Base-by-base conservation (phyloP, 2,113 vertebrate species). In the Ophiodon elongatus region DNA sequence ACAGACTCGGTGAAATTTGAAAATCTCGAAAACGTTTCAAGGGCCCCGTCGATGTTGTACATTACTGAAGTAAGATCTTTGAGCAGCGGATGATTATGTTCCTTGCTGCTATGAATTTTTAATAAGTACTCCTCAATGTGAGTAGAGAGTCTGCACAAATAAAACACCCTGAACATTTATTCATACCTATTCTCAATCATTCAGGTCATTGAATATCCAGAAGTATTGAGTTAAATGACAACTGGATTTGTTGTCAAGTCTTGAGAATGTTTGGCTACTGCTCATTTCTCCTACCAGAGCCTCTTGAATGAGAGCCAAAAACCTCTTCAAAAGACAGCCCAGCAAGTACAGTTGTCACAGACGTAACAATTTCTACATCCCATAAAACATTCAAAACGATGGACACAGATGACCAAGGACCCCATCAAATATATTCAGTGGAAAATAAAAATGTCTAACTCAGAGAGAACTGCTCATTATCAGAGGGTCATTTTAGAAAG, bases 51-150 rank as follows among this genome's bases (percentile, higher is more conserved):
- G 17, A 52, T 59, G 50, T 70, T 69, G n/a, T 25, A 56, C 52
- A 66, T 63, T 35, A 63, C 5, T 31, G 1, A 52, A 64, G 54
- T 25, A 68, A 80, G 1, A 70, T 78, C 25, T 64, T 41, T 19
- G n/a, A 73, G 56, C 54, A 80, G 57, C 80, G 13, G 70, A 57
- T 80, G 31, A 82, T 87, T 9, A 80, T 15, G 29, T 71, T 82
- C 67, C 31, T 59, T 6, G 4, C 72, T 59, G 37, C 14, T 79
- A 7, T 43, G 0, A 54, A 57, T 83, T 83, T 64, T 66, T 1
- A 63, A 71, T 77, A 43, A 79, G 47, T 43, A 84, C 52, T 23
- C 67, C 57, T 25, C 67, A 45, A 67, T 19, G 76, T 43, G 35
- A 86, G 37, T 35, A 74, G 33, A 85, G 73, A 86, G n/a, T 59